phyloP scores from a whole-genome alignment of 2,113 vertebrate genomes.

The Cercocebus atys region DNA sequence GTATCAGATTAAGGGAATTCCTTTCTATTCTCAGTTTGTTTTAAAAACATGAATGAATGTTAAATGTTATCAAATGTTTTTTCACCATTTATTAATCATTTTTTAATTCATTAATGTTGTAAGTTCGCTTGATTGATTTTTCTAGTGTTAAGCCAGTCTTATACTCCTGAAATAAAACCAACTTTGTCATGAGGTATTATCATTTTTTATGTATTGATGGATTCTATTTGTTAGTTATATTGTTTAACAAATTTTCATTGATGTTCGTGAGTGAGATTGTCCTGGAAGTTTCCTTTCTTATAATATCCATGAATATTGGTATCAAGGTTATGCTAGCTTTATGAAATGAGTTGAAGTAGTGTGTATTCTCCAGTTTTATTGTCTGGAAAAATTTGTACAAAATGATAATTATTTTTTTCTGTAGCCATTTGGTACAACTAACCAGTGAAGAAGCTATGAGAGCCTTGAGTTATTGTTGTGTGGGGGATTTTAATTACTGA shows the following conservation, averaged over 20 bases:
- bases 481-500: background rate
- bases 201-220: conserved; percentile 19
- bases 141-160: background rate
- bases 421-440: background rate
- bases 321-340: background rate
- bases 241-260: background rate
- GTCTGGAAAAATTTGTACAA: background rate
- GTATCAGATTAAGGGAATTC: background rate
- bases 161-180: background rate
- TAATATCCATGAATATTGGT: background rate
- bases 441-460: background rate
- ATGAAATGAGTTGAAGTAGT: background rate
- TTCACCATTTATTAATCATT: background rate
- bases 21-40: background rate
- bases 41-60: background rate
- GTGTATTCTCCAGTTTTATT: background rate
- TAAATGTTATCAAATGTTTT: background rate
- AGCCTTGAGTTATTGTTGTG: background rate
- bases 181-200: background rate
- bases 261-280: background rate
- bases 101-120: background rate
- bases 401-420: background rate
- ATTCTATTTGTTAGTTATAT: background rate
- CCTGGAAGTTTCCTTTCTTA: background rate
- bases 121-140: background rate